Evolutionary conservation across 2,888 invertebrate species (phyloP).

Genomic region (Hirtodrosophila trivittata): DNA sequence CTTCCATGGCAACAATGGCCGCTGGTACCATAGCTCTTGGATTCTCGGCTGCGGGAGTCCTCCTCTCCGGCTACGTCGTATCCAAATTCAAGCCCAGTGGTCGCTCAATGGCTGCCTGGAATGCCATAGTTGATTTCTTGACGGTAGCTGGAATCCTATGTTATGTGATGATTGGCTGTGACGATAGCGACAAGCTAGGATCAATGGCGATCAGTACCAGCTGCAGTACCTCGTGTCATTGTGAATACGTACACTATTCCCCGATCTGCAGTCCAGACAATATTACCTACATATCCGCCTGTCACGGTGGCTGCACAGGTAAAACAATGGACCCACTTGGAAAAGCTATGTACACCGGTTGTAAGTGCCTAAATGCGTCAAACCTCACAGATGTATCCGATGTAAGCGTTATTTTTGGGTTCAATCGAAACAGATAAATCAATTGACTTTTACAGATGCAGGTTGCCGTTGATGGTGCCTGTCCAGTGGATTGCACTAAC

Average conservation of each 20-base stretch:
- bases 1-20: conserved; percentile 88
- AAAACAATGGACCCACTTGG: conserved; percentile 40
- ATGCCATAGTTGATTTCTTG: conserved; percentile 86
- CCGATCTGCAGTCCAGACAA: conserved; percentile 88
- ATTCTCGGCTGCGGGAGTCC: conserved; percentile 88
- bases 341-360: conserved; percentile 47
- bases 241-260: conserved; percentile 89
- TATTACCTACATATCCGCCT: conserved; percentile 89
- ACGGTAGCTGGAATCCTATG: conserved; percentile 87
- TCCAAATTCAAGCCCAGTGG: conserved; percentile 87
- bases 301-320: conserved; percentile 89
- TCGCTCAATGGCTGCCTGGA: conserved; percentile 87
- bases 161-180: conserved; percentile 88
- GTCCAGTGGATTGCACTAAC: conserved; percentile 85
- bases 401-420: conserved; percentile 2
- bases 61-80: conserved; percentile 87
- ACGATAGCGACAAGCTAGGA: conserved; percentile 84
- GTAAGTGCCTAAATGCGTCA: conserved; percentile 45
- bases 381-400: conserved; percentile 6
- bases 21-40: conserved; percentile 88
- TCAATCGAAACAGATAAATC: background rate
- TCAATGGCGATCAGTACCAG: conserved; percentile 43
- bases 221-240: conserved; percentile 88
- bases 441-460: conserved; percentile 26
- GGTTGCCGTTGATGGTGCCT: conserved; percentile 83